Evolutionary conservation across 2,888 invertebrate genomes (phyloP).

Genomic region (Agonopterix subpropinquella): DNA sequence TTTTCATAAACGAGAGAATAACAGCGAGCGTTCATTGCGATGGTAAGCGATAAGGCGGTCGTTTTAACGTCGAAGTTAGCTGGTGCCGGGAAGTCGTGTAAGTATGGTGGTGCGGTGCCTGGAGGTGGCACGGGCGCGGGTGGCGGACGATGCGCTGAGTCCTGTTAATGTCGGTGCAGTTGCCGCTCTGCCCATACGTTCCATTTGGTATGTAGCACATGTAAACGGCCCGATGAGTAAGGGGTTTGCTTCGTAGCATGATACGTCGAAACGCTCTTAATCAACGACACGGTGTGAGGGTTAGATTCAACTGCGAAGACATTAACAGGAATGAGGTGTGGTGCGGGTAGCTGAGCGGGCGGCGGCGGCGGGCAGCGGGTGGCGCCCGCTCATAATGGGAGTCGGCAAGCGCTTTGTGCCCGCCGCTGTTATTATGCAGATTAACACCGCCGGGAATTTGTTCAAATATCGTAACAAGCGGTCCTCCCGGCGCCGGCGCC

Average conservation of each 20-base stretch:
- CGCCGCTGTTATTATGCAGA: conserved; percentile 75
- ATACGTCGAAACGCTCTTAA: no score
- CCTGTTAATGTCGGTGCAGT: no score
- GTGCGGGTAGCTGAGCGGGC: conserved; percentile 9
- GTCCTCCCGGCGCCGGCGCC: conserved; percentile 70
- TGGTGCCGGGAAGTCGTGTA: conserved; percentile 6
- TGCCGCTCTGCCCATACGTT: no score
- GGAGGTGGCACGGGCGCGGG: conserved; percentile 16
- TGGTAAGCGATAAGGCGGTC: conserved; percentile 45
- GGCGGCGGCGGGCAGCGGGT: conserved; percentile 42
- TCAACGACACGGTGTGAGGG: no score
- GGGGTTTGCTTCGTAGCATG: no score
- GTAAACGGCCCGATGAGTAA: no score
- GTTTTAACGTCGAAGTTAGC: conserved; percentile 36
- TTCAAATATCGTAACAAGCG: conserved; percentile 75
- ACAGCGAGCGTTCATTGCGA: conserved; percentile 37
- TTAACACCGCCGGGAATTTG: conserved; percentile 76
- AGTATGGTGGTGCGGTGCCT: conserved; percentile 1
- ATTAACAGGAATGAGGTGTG: neutral
- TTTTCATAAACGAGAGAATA: conserved; percentile 34
- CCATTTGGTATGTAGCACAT: no score
- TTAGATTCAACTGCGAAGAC: no score
- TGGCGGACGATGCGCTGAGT: conserved; percentile 57
- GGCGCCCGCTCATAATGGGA: conserved; percentile 70
- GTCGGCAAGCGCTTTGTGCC: conserved; percentile 70